Conservation (phyloP, 2,888 invertebrate species). For the Antheraea yamamai region DNA sequence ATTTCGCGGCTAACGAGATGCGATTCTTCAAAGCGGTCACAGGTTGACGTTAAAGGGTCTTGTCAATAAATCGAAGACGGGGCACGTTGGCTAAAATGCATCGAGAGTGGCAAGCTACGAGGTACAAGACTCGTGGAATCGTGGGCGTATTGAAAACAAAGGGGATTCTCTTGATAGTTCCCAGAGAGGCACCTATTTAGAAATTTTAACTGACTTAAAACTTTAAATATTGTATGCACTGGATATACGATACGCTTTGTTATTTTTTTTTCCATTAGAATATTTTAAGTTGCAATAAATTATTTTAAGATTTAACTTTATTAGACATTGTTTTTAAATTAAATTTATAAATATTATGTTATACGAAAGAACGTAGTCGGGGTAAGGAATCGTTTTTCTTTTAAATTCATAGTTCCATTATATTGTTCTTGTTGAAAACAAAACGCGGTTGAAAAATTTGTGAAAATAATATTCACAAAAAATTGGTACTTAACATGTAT, state of each 20-base stretch:
- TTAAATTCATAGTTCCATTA: background rate
- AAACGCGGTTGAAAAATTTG: too few relatives aligned
- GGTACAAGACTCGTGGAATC: constrained; percentile 22
- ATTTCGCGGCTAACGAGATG: constrained; percentile 24
- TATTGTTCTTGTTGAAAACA: background rate
- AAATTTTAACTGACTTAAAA: too few relatives aligned
- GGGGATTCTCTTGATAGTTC: constrained; percentile 47
- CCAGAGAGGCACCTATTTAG: background rate
- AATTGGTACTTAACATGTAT: background rate
- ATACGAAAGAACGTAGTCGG: background rate
- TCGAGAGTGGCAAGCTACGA: constrained; percentile 34
- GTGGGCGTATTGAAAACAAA: constrained; percentile 48
- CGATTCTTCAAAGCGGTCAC: constrained; percentile 24
- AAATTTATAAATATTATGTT: background rate
- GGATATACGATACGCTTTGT: background rate
- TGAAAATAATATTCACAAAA: background rate
- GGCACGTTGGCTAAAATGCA: constrained; percentile 31
- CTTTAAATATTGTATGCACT: too few relatives aligned
- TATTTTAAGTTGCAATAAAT: background rate
- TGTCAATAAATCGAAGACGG: constrained; percentile 44
- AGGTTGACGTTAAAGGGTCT: constrained; percentile 31
- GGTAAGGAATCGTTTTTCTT: background rate
- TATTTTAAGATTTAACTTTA: background rate
- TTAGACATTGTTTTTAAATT: background rate
- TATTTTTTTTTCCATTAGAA: background rate